Evolutionary conservation across 1,140 invertebrate genomes (phyloP).

Genomic region (Cyclargus thomasi): DNA sequence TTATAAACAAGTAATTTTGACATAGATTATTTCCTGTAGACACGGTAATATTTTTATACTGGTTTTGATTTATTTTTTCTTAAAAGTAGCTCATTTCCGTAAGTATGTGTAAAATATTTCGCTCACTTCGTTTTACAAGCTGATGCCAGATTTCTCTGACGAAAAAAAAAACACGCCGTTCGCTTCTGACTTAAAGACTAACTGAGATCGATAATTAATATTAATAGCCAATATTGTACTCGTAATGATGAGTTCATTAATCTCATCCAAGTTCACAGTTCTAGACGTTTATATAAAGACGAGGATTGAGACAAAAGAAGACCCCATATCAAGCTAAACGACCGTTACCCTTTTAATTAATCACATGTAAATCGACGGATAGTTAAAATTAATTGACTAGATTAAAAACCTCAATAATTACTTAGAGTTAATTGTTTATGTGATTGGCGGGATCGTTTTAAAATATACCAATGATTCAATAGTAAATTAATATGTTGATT

Average conservation of each 20-base stretch:
- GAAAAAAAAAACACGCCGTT: constrained; percentile 8
- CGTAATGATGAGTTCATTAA: constrained; percentile 54
- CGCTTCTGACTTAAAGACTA: constrained; percentile 27
- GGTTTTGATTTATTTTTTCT: too few species aligned
- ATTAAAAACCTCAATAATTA: constrained; percentile 18
- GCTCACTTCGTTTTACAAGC: too few species aligned
- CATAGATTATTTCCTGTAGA: too few species aligned
- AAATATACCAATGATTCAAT: background rate
- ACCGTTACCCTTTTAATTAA: background rate
- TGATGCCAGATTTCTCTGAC: background rate
- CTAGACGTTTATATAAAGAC: background rate
- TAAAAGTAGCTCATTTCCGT: too few species aligned
- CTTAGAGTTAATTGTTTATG: constrained; percentile 27
- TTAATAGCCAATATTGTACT: constrained; percentile 52
- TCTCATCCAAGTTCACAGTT: background rate
- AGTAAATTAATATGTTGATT: background rate
- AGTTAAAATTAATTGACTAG: background rate
- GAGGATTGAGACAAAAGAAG: background rate
- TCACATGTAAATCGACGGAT: constrained; percentile 2
- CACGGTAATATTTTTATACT: too few species aligned
- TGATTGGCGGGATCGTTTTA: background rate
- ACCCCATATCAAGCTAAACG: background rate
- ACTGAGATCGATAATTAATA: constrained; percentile 59
- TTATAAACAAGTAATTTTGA: too few species aligned
- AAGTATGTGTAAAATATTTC: too few species aligned